phyloP scores from a whole-genome alignment of 2,797 vertebrate genomes.

The Bradypus variegatus region DNA sequence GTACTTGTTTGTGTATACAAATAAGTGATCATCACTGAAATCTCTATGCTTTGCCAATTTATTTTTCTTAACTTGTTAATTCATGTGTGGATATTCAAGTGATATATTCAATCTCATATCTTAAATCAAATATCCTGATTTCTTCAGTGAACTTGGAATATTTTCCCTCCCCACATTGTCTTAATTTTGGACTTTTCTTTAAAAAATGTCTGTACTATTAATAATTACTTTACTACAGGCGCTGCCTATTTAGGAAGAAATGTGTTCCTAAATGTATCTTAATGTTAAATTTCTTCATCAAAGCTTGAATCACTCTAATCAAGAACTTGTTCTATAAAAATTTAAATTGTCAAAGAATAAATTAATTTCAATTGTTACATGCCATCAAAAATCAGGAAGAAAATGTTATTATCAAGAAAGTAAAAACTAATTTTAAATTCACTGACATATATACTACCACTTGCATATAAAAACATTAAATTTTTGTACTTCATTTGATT shows the following conservation, averaged over 20 bases:
- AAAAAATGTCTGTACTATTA: background rate
- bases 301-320: slow-evolving; percentile 8
- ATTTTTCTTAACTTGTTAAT: slow-evolving; percentile 6
- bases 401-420: background rate
- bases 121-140: slow-evolving; percentile 2
- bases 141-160: background rate
- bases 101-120: background rate
- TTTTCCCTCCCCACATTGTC: background rate
- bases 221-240: background rate
- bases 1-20: background rate
- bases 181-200: background rate
- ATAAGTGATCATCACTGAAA: background rate
- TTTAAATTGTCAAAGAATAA: slow-evolving; percentile 5
- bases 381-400: background rate
- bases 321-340: slow-evolving; percentile 23
- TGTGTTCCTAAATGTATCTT: background rate
- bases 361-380: slow-evolving; percentile 9
- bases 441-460: background rate
- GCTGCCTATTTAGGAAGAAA: background rate
- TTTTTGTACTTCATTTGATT: background rate
- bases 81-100: background rate
- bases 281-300: slow-evolving; percentile 43
- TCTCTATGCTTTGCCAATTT: background rate
- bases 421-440: background rate
- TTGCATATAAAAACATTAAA: slow-evolving; percentile 12